These are phyloP conservation scores for Carposina sasakii DNA, from an alignment of 1,140 invertebrate species.

Conservation along the genomic window DNA sequence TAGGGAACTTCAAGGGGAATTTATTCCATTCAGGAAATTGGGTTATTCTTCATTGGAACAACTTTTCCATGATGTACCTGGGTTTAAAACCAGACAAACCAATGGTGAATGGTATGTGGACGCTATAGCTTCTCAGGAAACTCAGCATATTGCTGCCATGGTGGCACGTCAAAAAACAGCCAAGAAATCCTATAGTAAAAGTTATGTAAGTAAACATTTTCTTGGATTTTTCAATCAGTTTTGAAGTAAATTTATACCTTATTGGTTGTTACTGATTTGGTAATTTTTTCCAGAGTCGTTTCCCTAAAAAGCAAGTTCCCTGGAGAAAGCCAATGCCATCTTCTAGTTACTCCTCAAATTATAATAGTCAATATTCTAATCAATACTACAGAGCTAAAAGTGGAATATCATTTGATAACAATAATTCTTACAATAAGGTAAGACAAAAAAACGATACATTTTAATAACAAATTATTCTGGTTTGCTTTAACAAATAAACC, in stretches of 20 bases:
- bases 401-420: conserved; percentile 40
- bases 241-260: background rate
- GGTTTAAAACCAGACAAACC: conserved; percentile 58
- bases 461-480: too few relatives aligned
- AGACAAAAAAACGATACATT: too few relatives aligned
- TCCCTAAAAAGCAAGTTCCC: conserved; percentile 58
- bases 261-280: background rate
- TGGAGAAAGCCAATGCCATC: conserved; percentile 52
- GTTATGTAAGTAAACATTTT: conserved; percentile 52
- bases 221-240: background rate
- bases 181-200: conserved; percentile 51
- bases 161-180: conserved; percentile 73
- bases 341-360: conserved; percentile 40
- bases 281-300: conserved; percentile 45
- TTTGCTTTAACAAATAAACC: conserved; percentile 10
- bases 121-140: conserved; percentile 70
- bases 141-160: conserved; percentile 74
- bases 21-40: conserved; percentile 74
- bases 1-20: conserved; percentile 70
- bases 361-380: conserved; percentile 52
- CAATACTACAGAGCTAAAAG: conserved; percentile 53
- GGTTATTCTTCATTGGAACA: conserved; percentile 73
- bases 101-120: conserved; percentile 71
- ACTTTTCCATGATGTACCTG: conserved; percentile 71
- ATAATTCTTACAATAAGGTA: conserved; percentile 46